A percentile compares a stretch with the other conserved stretches of the same genome.
Conservation (phyloP, 2,797 vertebrate genomes). For the Helicolenus hilgendorfi region DNA sequence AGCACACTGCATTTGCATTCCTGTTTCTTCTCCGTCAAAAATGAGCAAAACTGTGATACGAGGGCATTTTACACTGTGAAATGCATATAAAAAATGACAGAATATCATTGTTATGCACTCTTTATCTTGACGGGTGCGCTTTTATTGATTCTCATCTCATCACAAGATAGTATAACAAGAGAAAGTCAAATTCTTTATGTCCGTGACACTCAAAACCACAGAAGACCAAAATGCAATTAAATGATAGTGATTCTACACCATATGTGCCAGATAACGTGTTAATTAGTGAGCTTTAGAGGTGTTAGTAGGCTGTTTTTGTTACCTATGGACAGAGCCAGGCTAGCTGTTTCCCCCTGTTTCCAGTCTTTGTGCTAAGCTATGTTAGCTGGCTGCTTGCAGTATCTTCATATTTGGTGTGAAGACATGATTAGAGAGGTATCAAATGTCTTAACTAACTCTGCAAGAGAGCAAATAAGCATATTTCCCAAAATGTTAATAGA, state of each 20-base stretch:
- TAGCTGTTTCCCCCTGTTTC: not conserved
- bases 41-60: slow-evolving; percentile 13
- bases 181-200: slow-evolving; percentile 11
- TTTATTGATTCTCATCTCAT: slow-evolving; percentile 46
- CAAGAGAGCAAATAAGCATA: not conserved
- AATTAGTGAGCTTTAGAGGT: slow-evolving; percentile 11
- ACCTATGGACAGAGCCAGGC: not conserved
- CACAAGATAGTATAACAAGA: slow-evolving; percentile 13
- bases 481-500: not conserved
- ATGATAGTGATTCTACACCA: not conserved
- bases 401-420: not conserved
- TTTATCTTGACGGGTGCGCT: slow-evolving; percentile 30
- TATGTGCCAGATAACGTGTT: not conserved
- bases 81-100: slow-evolving; percentile 3
- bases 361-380: slow-evolving; percentile 16
- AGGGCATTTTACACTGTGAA: slow-evolving; percentile 34
- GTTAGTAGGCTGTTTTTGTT: not conserved
- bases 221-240: slow-evolving; percentile 1
- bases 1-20: slow-evolving; percentile 54
- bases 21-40: slow-evolving; percentile 35
- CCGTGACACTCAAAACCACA: not conserved
- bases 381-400: not conserved
- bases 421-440: not conserved
- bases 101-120: slow-evolving; percentile 21
- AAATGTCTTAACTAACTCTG: not conserved